Evolutionary conservation across 2,888 invertebrate genomes (phyloP), one percentile per base, ranked within the genome.

Genomic region (Drosophila tanythrix): DNA sequence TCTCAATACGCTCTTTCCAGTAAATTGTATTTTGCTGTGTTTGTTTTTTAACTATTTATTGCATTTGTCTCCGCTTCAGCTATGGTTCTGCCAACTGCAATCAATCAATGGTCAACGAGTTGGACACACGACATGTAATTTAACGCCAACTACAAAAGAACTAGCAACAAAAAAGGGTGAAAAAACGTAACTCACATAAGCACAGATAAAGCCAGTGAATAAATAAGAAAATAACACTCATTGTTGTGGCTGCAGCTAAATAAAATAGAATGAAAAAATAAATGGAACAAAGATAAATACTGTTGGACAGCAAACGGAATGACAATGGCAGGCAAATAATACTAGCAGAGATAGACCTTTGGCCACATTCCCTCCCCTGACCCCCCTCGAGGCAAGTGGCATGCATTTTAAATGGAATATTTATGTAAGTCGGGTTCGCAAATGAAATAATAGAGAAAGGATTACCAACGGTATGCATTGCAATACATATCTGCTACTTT

Each of bases 381-480:
- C n/a, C 25, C 25, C 35, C 21, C 27, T 61, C 11, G 38, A 46
- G 61, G 36, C 51, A 55, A 40, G 40, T 60, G 57, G 52, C 70
- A 74, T 88, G 83, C 83, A 77, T 89, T 81, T 82, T 70, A 89
- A 88, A 88, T 88, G 89, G 88, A 87, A 86, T 87, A 86, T 90
- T 83, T 88, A 81, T 90, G 90, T 86, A 86, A 77, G 77, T 84
- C 84, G 70, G 53, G 62, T 40, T 67, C 31, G 62, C 53, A 76
- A 88, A 85, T 84, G 83, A 88, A 84, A 84, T 84, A 89, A 89
- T 89, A 84, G 85, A 77, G 88, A 84, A 87, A 88, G 89, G 85
- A 82, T 85, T 85, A 89, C 82, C 33, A 70, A 29, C 33, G 25
- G 70, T 62, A 57, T 27, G 60, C 80, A 70, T 68, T 83, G 69